Evolutionary conservation across 2,113 vertebrate genomes (phyloP).

Genomic region (Apodemus speciosus): DNA sequence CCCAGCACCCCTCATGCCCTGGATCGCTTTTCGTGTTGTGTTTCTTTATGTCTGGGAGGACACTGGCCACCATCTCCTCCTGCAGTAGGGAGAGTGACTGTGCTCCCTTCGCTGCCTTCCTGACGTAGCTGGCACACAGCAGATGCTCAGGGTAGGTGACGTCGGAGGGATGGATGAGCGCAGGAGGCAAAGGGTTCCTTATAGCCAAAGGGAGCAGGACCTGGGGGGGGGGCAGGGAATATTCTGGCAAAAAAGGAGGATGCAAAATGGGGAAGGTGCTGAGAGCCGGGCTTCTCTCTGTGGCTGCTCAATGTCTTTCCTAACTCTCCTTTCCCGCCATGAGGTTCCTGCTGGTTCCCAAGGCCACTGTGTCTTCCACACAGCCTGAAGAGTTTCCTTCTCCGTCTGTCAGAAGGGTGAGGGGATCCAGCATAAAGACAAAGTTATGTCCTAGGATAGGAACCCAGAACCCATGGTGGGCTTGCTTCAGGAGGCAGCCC

Average conservation of each 20-base stretch:
- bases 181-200: background rate
- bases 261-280: accelerated
- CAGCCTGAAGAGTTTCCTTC: background rate
- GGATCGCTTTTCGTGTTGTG: accelerated
- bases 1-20: accelerated
- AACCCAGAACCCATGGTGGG: background rate
- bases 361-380: accelerated
- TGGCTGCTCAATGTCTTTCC: background rate
- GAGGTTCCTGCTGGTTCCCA: background rate
- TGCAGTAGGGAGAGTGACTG: background rate
- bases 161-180: background rate
- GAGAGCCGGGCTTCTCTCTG: accelerated
- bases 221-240: background rate
- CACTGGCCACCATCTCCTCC: background rate
- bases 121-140: background rate
- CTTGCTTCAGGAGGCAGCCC: background rate
- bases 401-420: background rate
- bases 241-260: background rate
- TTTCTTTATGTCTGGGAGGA: background rate
- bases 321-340: background rate
- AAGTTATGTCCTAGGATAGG: background rate
- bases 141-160: background rate
- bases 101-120: background rate
- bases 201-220: accelerated
- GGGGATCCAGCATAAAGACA: background rate